These are phyloP conservation scores for Lampris megalopsis DNA, from an alignment of 2,113 vertebrate species.

Conservation along the genomic window DNA sequence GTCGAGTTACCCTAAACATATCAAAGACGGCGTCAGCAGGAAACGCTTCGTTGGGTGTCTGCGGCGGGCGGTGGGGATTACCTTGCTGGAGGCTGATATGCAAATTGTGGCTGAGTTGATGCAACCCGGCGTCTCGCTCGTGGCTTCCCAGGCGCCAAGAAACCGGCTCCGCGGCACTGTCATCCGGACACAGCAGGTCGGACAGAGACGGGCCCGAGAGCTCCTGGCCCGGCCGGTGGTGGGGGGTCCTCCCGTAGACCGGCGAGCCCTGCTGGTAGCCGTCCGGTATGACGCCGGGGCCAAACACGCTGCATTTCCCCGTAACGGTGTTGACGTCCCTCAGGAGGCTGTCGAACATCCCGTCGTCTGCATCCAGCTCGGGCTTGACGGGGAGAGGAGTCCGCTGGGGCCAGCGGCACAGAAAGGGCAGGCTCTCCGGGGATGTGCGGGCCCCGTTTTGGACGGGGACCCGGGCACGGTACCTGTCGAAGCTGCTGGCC, in stretches of 20 bases:
- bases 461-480: conserved; percentile 44
- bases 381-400: conserved; percentile 25
- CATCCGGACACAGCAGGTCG: conserved; percentile 40
- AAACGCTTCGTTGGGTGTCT: background rate
- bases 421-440: background rate
- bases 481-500: conserved; percentile 80
- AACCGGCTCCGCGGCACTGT: conserved; percentile 45
- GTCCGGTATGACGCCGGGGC: background rate
- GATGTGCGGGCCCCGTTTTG: background rate
- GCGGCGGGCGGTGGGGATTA: conserved; percentile 9
- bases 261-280: conserved; percentile 17
- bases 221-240: conserved; percentile 12
- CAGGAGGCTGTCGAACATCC: conserved; percentile 77
- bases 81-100: conserved; percentile 71
- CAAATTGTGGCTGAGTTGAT: conserved; percentile 76
- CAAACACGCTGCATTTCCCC: conserved; percentile 12
- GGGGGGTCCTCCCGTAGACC: background rate
- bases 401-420: conserved; percentile 33
- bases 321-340: conserved; percentile 63
- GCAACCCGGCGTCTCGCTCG: conserved; percentile 71
- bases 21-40: background rate
- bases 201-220: background rate
- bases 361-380: conserved; percentile 64
- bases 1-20: background rate
- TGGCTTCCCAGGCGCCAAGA: conserved; percentile 46